Conservation (phyloP, 2,113 vertebrate genomes). For the Sisor rabdophorus region DNA sequence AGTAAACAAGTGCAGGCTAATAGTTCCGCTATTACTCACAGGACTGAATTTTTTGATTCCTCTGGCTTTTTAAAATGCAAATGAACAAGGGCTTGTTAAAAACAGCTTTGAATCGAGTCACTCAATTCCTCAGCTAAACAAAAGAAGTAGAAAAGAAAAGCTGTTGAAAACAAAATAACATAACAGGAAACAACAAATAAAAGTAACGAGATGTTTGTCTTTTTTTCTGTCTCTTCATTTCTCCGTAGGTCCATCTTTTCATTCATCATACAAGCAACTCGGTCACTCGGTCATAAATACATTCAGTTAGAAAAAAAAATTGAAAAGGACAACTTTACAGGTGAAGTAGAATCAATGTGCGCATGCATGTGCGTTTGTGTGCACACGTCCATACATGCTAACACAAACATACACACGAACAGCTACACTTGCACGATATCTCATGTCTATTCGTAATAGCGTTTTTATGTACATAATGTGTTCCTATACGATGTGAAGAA, state of each 20-base stretch:
- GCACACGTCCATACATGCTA: slow-evolving; percentile 78
- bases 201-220: slow-evolving; percentile 72
- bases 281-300: slow-evolving; percentile 87
- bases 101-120: neutral
- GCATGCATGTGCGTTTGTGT: slow-evolving; percentile 70
- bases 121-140: neutral
- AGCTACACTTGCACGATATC: slow-evolving; percentile 74
- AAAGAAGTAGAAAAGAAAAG: slow-evolving; percentile 10
- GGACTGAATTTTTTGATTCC: neutral
- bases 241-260: slow-evolving; percentile 58
- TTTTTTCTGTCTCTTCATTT: slow-evolving; percentile 51
- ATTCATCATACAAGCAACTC: slow-evolving; percentile 75
- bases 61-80: neutral
- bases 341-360: slow-evolving; percentile 53
- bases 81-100: slow-evolving; percentile 3
- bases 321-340: slow-evolving; percentile 72
- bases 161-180: slow-evolving; percentile 48
- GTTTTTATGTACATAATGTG: slow-evolving; percentile 90
- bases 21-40: neutral
- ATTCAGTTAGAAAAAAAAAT: slow-evolving; percentile 79
- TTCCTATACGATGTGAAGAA: slow-evolving; percentile 73
- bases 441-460: slow-evolving; percentile 70
- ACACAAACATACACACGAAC: slow-evolving; percentile 60
- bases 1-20: neutral
- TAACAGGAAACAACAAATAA: slow-evolving; percentile 61